Conservation (phyloP, 2,113 vertebrate species). For the Danionella cerebrum region DNA sequence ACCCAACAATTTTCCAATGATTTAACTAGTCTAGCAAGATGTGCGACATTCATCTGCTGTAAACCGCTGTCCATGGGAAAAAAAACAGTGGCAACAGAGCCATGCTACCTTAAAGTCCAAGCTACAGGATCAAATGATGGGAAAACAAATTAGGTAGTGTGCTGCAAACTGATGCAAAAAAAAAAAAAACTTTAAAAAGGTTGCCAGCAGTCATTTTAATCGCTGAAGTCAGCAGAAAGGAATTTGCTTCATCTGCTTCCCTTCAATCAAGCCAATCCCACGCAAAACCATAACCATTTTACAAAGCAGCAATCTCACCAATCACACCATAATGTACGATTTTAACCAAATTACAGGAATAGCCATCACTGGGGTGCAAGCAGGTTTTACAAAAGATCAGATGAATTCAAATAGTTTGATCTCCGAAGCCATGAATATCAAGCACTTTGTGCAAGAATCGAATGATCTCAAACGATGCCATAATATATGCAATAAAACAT, state of each 20-base stretch:
- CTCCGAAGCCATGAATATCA: no score
- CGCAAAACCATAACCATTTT: no score
- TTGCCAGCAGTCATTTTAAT: slow-evolving; percentile 60
- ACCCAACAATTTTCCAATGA: slow-evolving; percentile 78
- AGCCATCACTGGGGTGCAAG: no score
- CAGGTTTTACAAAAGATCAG: no score
- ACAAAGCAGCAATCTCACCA: no score
- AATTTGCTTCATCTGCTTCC: neutral
- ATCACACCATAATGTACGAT: no score
- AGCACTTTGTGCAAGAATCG: no score
- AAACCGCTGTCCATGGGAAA: slow-evolving; percentile 71
- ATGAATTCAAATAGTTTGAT: no score
- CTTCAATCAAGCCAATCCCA: neutral
- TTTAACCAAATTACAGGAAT: no score
- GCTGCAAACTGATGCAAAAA: slow-evolving; percentile 48
- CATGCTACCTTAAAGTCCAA: slow-evolving; percentile 96
- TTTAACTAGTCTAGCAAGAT: slow-evolving; percentile 81
- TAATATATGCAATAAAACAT: neutral
- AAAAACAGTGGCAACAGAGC: slow-evolving; percentile 73
- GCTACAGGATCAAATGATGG: slow-evolving; percentile 75
- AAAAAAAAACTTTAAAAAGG: slow-evolving; percentile 48
- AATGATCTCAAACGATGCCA: neutral
- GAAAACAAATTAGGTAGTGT: slow-evolving; percentile 7
- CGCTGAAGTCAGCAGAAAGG: slow-evolving; percentile 13
- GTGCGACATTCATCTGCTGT: slow-evolving; percentile 79